Conservation (phyloP, 2,888 invertebrate genomes). For the Dryobotodes eremita region DNA sequence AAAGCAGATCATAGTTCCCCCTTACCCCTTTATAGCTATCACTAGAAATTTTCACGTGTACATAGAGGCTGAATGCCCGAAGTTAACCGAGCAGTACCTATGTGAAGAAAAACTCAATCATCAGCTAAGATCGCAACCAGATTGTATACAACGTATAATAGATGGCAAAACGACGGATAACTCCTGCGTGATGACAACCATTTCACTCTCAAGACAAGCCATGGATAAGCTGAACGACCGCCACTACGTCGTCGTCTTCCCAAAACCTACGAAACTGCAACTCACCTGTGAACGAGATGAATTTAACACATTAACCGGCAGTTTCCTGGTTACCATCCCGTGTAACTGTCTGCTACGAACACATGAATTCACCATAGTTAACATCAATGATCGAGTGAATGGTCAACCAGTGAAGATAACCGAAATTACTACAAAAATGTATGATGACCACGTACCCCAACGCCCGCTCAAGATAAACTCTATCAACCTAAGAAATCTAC, state of each 20-base stretch:
- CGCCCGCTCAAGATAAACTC: too few species aligned
- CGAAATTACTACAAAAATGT: too few species aligned
- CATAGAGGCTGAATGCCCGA: slow-evolving; percentile 1
- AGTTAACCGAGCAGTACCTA: neutral
- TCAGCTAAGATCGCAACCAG: neutral
- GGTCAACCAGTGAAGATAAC: too few species aligned
- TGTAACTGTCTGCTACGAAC: too few species aligned
- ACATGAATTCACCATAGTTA: too few species aligned
- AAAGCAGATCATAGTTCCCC: neutral
- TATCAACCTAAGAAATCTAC: too few species aligned
- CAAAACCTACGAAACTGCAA: neutral
- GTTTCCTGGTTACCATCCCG: neutral
- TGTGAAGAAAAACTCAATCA: neutral
- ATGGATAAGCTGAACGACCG: neutral
- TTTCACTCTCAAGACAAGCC: neutral
- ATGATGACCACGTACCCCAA: too few species aligned
- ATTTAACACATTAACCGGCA: neutral
- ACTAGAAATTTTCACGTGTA: slow-evolving; percentile 2
- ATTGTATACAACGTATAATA: neutral
- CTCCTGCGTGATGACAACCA: neutral
- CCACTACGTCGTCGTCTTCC: neutral
- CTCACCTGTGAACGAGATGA: neutral
- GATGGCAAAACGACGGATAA: neutral
- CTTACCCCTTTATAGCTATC: neutral
- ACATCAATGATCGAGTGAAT: too few species aligned